Conservation (phyloP, 30 jellyfish, hydroid and myxozoan species). For the Hydractinia symbiolongicarpus region DNA sequence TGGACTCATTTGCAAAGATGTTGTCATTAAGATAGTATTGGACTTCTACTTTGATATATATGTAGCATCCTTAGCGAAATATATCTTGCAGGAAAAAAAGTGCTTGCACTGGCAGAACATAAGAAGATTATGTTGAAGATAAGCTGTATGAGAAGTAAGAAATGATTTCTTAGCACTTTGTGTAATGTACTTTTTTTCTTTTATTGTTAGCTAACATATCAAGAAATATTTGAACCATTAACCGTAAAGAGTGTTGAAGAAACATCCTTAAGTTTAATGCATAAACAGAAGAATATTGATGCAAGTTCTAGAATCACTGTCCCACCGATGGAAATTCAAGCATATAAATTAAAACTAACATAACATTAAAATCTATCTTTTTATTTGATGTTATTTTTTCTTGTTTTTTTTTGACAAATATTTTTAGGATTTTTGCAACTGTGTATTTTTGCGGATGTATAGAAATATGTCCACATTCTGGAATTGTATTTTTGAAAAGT, state of each 20-base stretch:
- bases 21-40: no score
- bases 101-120: no score
- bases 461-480: no score
- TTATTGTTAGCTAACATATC: conserved; percentile 52
- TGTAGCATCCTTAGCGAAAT: no score
- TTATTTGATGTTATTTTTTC: background rate
- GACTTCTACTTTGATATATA: no score
- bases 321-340: conserved; percentile 87
- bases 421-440: background rate
- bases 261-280: conserved; percentile 75
- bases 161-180: no score
- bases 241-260: conserved; percentile 40
- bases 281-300: conserved; percentile 30
- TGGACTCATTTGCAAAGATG: no score
- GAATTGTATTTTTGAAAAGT: no score
- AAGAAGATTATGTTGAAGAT: no score
- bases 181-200: background rate
- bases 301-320: conserved; percentile 21
- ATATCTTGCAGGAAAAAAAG: no score
- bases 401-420: background rate
- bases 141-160: no score
- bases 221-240: conserved; percentile 62
- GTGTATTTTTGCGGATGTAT: no score
- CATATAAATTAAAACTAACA: conserved; percentile 55
- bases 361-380: background rate